Conservation (phyloP, 2,113 vertebrate genomes). For the Pachyramphus minor region DNA sequence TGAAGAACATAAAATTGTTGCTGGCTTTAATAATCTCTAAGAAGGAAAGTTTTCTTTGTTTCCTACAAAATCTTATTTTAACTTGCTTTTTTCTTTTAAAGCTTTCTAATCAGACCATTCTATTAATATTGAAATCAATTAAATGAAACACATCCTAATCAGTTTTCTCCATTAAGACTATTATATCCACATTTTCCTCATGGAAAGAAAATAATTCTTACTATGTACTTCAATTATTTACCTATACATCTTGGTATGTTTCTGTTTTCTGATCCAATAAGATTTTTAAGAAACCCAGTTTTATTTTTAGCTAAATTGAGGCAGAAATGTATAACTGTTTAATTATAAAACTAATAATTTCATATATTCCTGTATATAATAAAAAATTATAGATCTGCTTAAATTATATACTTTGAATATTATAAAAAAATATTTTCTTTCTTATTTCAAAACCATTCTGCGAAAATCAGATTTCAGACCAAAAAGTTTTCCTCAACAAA, state of each 20-base stretch:
- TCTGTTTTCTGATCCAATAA: neutral
- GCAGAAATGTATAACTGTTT: neutral
- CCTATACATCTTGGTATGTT: neutral
- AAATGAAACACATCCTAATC: neutral
- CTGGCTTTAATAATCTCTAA: neutral
- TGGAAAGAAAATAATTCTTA: neutral
- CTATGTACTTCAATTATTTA: neutral
- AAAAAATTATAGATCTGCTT: neutral
- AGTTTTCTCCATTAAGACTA: neutral
- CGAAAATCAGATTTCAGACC: neutral
- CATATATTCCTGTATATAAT: neutral
- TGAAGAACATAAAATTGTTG: neutral
- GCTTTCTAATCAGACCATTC: neutral
- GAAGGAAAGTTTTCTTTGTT: neutral
- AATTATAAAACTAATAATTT: neutral
- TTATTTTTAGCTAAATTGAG: neutral
- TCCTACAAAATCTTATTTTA: neutral
- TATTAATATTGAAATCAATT: neutral
- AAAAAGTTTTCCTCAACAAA: neutral
- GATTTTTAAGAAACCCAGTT: neutral
- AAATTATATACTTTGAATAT: neutral
- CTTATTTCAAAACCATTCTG: neutral
- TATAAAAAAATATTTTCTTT: neutral
- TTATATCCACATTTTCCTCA: neutral
- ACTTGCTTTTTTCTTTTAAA: neutral